Base-by-base conservation (phyloP, 92 coral and sea anemone genomes). In the Bergia sp. region DNA sequence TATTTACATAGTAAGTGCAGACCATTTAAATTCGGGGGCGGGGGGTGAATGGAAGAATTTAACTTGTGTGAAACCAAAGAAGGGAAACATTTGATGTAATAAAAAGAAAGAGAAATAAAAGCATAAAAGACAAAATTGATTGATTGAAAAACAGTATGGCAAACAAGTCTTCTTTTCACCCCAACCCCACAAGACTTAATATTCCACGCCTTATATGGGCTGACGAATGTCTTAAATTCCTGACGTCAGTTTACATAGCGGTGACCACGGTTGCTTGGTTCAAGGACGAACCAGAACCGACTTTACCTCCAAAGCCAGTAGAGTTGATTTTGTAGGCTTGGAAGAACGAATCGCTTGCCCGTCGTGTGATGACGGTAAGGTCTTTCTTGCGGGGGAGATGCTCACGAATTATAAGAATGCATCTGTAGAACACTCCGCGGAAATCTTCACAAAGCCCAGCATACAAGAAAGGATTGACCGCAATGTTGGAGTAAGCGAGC, bases 401-500 rank as follows among this genome's bases (percentile, higher is more conserved):
- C 37, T 36, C 43, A 15, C 87, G 66, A 18, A 71, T 3, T 29
- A 18, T 0, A 15, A 50, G 77, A 23, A 90, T 84, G 43, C 88
- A 90, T 73, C 86, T 76, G 37, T 88, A 61, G 55, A 90, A 93
- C n/a, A 90, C 92, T 57, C 77, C 82, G 1, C 96, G 92, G 80
- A 95, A 95, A 81, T 95, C 98, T 50, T 91, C 94, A 80, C 98
- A 94, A 21, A 95, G 91, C 3, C 98, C 92, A 8, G 96, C 98
- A 58, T 95, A 95, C 64, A 95, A 86, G 55, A 95, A 92, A 0
- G 98, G 98, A 67, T 93, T 95, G 12, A 95, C 92, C 6, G 96
- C 91, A 2, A 94, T 86, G 89, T 93, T 95, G 21, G 92, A 83
- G 73, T 95, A 95, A 47, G 89, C 89, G 5, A 93, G 91, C 7